Evolutionary conservation across 2,113 vertebrate genomes (phyloP), one percentile per base, ranked within the genome.

Genomic region (Brienomyrus longianalis): DNA sequence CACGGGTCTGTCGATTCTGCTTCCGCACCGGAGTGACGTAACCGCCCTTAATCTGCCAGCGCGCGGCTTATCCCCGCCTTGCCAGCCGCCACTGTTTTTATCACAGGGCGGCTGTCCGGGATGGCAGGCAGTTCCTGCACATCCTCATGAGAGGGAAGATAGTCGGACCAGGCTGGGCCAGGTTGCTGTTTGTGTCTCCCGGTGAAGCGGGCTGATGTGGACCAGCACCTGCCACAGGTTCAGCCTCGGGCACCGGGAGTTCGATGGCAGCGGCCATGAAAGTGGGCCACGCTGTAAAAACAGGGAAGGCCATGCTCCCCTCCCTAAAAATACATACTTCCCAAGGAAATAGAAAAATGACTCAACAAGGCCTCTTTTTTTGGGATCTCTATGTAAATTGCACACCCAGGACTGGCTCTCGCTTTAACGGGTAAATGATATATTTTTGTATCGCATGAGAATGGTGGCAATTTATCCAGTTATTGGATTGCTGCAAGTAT

Each of bases 11-110:
- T 77, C 48, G 54, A 51, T 91, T n/a, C 83, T 15, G 83, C 66
- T 83, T 54, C 56, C 88, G 21, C 70, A 90, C 56, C 50, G 51
- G 83, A 90, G 52, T 70, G 91, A 91, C 54, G 23, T 89, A 56
- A 85, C 86, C 70, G n/a, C 70, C 56, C 74, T 45, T 89, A 91
- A 91, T 91, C 83, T 54, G 5, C 39, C 2, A 47, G 27, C 89
- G 52, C 2, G 52, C 27, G 17, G 77, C 51, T 89, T 86, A 54
- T 84, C 80, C 21, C 84, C 52, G 45, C 56, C 90, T 35, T 7
- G 13, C 89, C 0, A 5, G 35, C 86, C 85, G 23, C 19, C 3
- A 9, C 23, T 31, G 62, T 70, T 70, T 70, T 31, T 13, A 70
- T 70, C 62, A 27, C 0, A 2, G 62, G 62, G n/a, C n/a, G 3